These are phyloP conservation scores for Maconellicoccus hirsutus DNA, from an alignment of 1,140 invertebrate species.

Conservation along the genomic window DNA sequence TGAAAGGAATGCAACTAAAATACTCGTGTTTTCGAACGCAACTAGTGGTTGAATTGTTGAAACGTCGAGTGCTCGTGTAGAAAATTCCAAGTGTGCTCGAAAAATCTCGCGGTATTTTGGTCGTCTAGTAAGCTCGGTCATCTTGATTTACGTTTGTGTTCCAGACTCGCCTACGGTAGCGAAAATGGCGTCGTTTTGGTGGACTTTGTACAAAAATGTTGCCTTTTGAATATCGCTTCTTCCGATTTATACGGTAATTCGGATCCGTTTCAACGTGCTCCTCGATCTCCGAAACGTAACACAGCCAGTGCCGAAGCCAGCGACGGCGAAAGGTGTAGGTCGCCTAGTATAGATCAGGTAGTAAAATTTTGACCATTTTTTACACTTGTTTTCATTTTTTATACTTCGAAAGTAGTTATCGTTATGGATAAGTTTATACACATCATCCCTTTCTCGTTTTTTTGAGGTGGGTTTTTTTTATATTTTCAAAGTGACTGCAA, in stretches of 20 bases:
- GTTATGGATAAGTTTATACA: background rate
- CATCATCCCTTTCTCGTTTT: background rate
- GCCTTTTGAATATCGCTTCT: slow-evolving; percentile 71
- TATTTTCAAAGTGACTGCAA: background rate
- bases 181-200: slow-evolving; percentile 87
- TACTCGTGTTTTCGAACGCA: background rate
- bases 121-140: too few relatives aligned
- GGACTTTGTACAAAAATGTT: slow-evolving; percentile 83
- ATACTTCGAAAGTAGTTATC: too few relatives aligned
- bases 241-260: slow-evolving; percentile 75
- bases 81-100: too few relatives aligned
- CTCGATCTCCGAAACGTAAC: slow-evolving; percentile 63
- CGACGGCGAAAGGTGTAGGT: slow-evolving; percentile 60
- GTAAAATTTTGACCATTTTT: slow-evolving; percentile 32
- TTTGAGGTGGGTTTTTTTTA: background rate
- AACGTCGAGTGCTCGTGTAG: too few relatives aligned
- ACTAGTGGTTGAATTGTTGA: too few relatives aligned
- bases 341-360: slow-evolving; percentile 86
- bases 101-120: too few relatives aligned
- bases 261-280: slow-evolving; percentile 76
- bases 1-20: too few relatives aligned
- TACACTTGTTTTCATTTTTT: slow-evolving; percentile 6
- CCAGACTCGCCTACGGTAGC: slow-evolving; percentile 90
- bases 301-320: slow-evolving; percentile 34
- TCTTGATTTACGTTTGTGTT: slow-evolving; percentile 29